These are phyloP conservation scores for Craseonycteris thonglongyai DNA, from an alignment of 2,113 vertebrate species.

Conservation along the genomic window DNA sequence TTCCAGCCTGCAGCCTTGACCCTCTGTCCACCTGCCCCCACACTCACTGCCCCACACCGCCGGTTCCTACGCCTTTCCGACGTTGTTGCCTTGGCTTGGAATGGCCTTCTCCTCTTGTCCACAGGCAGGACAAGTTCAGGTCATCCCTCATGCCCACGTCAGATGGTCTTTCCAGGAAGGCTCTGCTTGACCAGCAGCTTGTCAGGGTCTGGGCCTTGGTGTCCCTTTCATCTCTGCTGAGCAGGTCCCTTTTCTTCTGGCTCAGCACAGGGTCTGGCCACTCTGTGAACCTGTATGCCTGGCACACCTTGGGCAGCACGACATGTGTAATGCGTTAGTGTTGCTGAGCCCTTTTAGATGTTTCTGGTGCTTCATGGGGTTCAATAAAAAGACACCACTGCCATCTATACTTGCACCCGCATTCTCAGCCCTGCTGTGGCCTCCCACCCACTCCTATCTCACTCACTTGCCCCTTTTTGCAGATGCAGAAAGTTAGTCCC, in stretches of 20 bases:
- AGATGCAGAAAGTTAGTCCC: background rate
- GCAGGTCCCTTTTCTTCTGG: background rate
- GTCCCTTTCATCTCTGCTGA: background rate
- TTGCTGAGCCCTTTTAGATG: background rate
- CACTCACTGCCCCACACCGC: background rate
- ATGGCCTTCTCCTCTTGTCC: background rate
- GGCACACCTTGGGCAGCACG: rapidly evolving
- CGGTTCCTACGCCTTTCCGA: background rate
- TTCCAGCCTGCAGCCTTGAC: background rate
- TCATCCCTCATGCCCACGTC: background rate
- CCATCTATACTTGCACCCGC: background rate
- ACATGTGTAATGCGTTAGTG: rapidly evolving
- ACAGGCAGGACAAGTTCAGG: background rate
- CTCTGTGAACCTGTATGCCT: background rate
- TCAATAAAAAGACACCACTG: background rate
- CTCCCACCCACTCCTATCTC: background rate
- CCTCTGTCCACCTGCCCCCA: background rate
- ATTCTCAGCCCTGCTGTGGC: too few relatives aligned
- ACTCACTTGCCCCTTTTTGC: background rate
- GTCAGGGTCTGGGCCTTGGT: background rate
- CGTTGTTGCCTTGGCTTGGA: background rate
- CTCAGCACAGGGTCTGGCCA: background rate
- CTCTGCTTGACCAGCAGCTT: background rate
- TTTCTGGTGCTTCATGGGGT: background rate
- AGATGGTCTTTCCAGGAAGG: background rate